Evolutionary conservation across 2,797 vertebrate species (phyloP), one percentile per base, ranked within the genome.

Genomic region (Sebastes vulpes): DNA sequence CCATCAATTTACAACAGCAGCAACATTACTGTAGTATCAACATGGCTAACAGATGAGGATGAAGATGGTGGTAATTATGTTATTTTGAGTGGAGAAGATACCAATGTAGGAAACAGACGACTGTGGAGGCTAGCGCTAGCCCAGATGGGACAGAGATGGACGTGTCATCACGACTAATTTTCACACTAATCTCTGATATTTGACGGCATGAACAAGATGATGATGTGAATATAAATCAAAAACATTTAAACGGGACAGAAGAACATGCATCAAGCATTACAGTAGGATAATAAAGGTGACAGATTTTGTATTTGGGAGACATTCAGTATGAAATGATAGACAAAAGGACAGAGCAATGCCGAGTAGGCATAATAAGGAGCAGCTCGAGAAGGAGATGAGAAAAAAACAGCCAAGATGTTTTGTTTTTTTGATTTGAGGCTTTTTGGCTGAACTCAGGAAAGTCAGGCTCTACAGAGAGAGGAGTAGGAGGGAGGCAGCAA

Each of bases 261-360:
- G 82, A 57, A 70, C 92, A 88, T 91, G 91, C 92, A 83, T 5
- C 72, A 63, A 32, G 68, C 57, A 56, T 67, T 32, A 52, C 12
- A 68, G 58, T n/a, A 35, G 71, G 25, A 58, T 75, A 74, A 72
- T 35, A 28, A 86, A 52, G 16, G 46, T 3, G 68, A 74, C 32
- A 73, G 67, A 25, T 61, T 65, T 50, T 32, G 58, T 9, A 54
- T 67, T 75, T 16, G 23, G 48, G 73, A 81, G 58, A 89, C 74
- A 70, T 57, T 87, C 23, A 64, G 69, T 32, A 61, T 84, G 91
- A 88, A 78, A 83, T 67, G 79, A 76, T 32, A 84, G 70, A 80
- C 69, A 81, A 58, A 70, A 82, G 53, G 96, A 93, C 96, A 97
- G 92, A 97, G 96, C 89, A 94, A 94, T 96, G 93, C 84, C 84